These are phyloP conservation scores for Nephrotoma guestfalica DNA, from an alignment of 2,888 invertebrate species.

Conservation along the genomic window DNA sequence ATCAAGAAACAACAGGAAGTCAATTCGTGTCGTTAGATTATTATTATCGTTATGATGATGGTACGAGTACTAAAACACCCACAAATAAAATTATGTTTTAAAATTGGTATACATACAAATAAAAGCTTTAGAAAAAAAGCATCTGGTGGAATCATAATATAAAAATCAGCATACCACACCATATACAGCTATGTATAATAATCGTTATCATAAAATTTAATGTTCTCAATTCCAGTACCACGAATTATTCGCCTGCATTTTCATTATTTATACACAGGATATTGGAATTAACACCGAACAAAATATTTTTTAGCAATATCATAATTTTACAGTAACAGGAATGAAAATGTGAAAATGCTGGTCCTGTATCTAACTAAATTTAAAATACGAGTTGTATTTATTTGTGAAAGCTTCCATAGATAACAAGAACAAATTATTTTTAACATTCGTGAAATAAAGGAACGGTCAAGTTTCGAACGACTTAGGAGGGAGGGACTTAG, in stretches of 20 bases:
- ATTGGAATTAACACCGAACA: too few relatives aligned
- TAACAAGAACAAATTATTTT: too few relatives aligned
- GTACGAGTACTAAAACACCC: neutral
- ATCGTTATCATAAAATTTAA: neutral
- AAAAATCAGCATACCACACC: neutral
- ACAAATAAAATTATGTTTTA: neutral
- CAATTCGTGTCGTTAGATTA: neutral
- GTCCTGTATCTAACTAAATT: too few relatives aligned
- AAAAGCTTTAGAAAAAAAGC: neutral
- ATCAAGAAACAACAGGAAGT: neutral
- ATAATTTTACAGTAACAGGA: too few relatives aligned
- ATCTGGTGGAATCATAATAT: neutral
- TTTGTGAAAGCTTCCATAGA: too few relatives aligned
- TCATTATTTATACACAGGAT: neutral
- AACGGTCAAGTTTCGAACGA: too few relatives aligned
- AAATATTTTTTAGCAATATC: too few relatives aligned
- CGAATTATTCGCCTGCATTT: neutral
- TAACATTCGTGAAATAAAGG: too few relatives aligned
- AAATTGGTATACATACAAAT: neutral
- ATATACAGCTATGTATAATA: neutral
- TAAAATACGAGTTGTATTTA: too few relatives aligned
- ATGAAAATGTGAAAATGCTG: too few relatives aligned
- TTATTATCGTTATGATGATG: neutral
- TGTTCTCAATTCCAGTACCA: neutral
- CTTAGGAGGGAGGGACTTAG: too few relatives aligned